Evolutionary conservation across 2,113 vertebrate genomes (phyloP).

Genomic region (Agapornis roseicollis): DNA sequence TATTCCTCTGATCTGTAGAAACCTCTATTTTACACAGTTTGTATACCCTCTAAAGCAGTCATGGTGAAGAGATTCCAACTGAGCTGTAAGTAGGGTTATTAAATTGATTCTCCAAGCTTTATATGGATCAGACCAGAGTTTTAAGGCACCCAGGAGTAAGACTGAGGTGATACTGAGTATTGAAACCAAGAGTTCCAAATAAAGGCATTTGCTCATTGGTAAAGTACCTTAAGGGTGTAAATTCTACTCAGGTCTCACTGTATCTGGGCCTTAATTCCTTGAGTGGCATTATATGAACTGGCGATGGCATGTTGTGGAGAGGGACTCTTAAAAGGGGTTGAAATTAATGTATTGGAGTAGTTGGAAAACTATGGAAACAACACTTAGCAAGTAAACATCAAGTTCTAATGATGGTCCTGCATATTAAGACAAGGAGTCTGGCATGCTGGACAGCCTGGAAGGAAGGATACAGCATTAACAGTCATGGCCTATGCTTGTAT

Average conservation of each 20-base stretch:
- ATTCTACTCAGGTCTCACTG: neutral
- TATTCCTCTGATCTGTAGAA: neutral
- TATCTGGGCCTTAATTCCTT: neutral
- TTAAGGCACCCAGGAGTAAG: neutral
- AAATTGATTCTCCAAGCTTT: neutral
- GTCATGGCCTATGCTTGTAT: neutral
- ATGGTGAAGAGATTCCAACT: neutral
- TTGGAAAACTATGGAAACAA: neutral
- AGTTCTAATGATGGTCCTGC: neutral
- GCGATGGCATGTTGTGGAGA: neutral
- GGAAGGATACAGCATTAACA: neutral
- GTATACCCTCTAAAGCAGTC: neutral
- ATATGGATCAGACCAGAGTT: neutral
- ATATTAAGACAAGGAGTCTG: neutral
- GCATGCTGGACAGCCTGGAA: neutral
- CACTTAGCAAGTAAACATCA: neutral
- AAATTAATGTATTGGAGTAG: neutral
- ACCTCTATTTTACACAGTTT: neutral
- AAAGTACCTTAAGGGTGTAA: neutral
- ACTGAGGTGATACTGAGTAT: neutral
- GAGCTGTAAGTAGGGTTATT: neutral
- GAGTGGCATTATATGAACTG: neutral
- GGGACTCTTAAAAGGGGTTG: neutral
- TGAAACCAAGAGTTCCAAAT: neutral
- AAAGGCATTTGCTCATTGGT: neutral